Evolutionary conservation across 1,140 invertebrate species (phyloP), one percentile per base, ranked within the genome.

Genomic region (Drosophila melanica): DNA sequence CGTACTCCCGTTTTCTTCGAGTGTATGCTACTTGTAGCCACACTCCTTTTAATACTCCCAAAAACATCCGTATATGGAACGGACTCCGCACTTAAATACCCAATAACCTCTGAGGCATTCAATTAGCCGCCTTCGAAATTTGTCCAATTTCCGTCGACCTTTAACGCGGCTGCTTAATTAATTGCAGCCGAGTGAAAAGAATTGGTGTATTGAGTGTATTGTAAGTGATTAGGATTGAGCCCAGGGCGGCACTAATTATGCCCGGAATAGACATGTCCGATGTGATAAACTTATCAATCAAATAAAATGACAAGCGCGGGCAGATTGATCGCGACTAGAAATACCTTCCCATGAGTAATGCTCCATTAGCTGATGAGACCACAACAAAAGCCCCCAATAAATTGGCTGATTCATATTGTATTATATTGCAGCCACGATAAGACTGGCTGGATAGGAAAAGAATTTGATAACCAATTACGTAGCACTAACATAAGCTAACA

Each of bases 291-390:
- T 60, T 67, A 68, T 67, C 55, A 73, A 72, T 58, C 53, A 66
- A 27, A 66, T 47, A 20, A 27, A 45, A 12, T 37, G 10, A 8
- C 41, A 63, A 12, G 62, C 23, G 27, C 4, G 14, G 12, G 6
- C 20, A n/a, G 3, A 30, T 47, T 6, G 30, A 59, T 39, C 48
- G 23, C 10, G 27, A 20, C 0, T 6, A 10, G 30, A 30, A 16
- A 35, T 30, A 27, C 39, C 20, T 39, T 12, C 57, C 27, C 30
- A 74, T 74, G 57, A 30, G 44, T 73, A 55, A 74, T 68, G 41
- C 16, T 12, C 48, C 53, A 64, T 77, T 74, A 77, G 53, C 53
- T 54, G 64, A 74, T 74, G 70, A 63, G 50, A 20, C 68, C 37
- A 71, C 45, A 63, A 30, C 42, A 54, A 66, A 58, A 58, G 8